Conservation (phyloP, 2,113 vertebrate genomes). For the Tragelaphus scriptus region DNA sequence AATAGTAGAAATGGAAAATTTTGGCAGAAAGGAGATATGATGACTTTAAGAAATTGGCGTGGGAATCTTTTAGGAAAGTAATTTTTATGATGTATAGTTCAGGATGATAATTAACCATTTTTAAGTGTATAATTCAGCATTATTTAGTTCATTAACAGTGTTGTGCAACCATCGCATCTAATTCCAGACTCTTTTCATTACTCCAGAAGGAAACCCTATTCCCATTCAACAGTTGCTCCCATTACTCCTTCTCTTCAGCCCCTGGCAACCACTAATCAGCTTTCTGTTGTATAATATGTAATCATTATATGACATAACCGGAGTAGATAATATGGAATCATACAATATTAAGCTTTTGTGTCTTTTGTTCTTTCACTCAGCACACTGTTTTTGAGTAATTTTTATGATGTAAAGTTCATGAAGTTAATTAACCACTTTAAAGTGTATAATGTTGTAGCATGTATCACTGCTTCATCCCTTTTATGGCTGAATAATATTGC, state of each 20-base stretch:
- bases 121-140: not conserved
- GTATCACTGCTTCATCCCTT: not conserved
- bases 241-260: not conserved
- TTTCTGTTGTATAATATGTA: not conserved
- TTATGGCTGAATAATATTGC: not conserved
- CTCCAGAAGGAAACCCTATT: not conserved
- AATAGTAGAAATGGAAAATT: not conserved
- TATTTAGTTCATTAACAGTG: not conserved
- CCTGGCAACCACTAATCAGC: not conserved
- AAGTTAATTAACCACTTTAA: no score
- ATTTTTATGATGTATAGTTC: not conserved
- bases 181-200: not conserved
- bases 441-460: not conserved
- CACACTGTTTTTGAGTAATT: not conserved
- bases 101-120: not conserved
- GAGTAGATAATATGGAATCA: not conserved
- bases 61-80: not conserved
- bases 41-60: not conserved
- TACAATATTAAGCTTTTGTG: not conserved
- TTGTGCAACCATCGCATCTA: not conserved
- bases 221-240: not conserved
- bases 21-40: not conserved
- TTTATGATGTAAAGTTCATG: no score
- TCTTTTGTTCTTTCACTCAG: not conserved
- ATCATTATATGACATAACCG: not conserved